Evolutionary conservation across 2,113 vertebrate species (phyloP).

Genomic region (Potamarius usumacintae): DNA sequence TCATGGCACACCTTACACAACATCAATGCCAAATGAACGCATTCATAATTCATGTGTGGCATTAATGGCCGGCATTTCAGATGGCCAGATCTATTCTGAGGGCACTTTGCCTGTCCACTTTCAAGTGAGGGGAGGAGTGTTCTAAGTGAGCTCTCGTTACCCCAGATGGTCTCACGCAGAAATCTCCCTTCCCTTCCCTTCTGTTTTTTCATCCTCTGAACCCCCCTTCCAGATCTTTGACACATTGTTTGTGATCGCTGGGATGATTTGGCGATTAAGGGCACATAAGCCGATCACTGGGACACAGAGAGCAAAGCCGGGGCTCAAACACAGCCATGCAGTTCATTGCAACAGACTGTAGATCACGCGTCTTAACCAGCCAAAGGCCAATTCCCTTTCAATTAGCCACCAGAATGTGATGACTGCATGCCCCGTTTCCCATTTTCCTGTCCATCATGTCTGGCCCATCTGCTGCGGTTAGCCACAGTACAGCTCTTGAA

Average conservation of each 20-base stretch:
- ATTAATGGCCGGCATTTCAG: slow-evolving; percentile 38
- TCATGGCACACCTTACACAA: slow-evolving; percentile 26
- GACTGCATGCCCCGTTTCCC: slow-evolving; percentile 63
- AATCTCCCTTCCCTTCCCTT: not conserved
- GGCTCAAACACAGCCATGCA: slow-evolving; percentile 18
- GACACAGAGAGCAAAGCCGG: slow-evolving; percentile 50
- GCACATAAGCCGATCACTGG: slow-evolving; percentile 63
- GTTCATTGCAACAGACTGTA: slow-evolving; percentile 60
- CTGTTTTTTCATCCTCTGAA: not conserved
- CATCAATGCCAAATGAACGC: slow-evolving; percentile 16
- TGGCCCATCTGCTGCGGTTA: slow-evolving; percentile 63
- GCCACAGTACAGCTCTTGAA: slow-evolving; percentile 35
- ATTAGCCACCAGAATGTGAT: slow-evolving; percentile 70
- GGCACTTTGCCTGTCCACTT: slow-evolving; percentile 29
- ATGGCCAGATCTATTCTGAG: slow-evolving; percentile 39
- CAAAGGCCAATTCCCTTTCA: slow-evolving; percentile 70
- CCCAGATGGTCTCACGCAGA: slow-evolving; percentile 48
- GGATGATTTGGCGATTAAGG: slow-evolving; percentile 59
- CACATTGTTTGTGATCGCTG: slow-evolving; percentile 60
- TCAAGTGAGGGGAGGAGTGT: slow-evolving; percentile 14
- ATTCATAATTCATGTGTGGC: slow-evolving; percentile 45
- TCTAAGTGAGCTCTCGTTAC: slow-evolving; percentile 20
- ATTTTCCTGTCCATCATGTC: slow-evolving; percentile 46
- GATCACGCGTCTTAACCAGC: slow-evolving; percentile 66
- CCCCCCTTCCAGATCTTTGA: slow-evolving; percentile 51